These are phyloP conservation scores for Alloscopus bannaensis DNA, from an alignment of 2,888 invertebrate species.

Conservation along the genomic window DNA sequence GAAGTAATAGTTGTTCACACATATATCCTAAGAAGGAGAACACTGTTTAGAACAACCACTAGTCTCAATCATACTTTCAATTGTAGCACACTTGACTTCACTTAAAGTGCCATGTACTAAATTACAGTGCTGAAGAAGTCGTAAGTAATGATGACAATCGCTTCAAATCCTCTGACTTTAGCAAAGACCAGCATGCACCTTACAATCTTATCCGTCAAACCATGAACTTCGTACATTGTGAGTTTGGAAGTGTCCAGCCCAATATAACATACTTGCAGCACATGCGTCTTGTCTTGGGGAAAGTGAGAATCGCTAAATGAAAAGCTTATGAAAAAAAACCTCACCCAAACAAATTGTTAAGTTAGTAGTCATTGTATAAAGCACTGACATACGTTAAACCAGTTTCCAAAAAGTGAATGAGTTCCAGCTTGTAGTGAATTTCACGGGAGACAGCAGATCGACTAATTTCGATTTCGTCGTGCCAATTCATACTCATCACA, in stretches of 20 bases:
- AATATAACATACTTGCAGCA: constrained; percentile 49
- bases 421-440: constrained; percentile 42
- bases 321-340: neutral
- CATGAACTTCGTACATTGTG: constrained; percentile 29
- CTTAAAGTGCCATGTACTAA: neutral
- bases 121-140: constrained; percentile 43
- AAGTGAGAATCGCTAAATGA: constrained; percentile 32
- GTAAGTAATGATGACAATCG: constrained; percentile 31
- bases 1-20: constrained; percentile 37
- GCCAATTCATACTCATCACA: constrained; percentile 40
- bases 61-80: neutral
- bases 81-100: neutral
- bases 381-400: constrained; percentile 40
- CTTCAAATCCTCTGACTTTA: constrained; percentile 48
- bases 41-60: neutral
- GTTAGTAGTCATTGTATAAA: neutral
- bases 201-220: constrained; percentile 41
- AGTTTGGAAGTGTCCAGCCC: constrained; percentile 17
- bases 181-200: constrained; percentile 32
- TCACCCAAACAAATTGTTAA: constrained; percentile 1
- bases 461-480: constrained; percentile 37
- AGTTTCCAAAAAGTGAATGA: constrained; percentile 38
- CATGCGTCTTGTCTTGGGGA: constrained; percentile 36
- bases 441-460: neutral
- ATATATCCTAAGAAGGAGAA: constrained; percentile 37